These are phyloP conservation scores for Drosophila pruinosa DNA, from an alignment of 1,140 invertebrate genomes.

Conservation along the genomic window DNA sequence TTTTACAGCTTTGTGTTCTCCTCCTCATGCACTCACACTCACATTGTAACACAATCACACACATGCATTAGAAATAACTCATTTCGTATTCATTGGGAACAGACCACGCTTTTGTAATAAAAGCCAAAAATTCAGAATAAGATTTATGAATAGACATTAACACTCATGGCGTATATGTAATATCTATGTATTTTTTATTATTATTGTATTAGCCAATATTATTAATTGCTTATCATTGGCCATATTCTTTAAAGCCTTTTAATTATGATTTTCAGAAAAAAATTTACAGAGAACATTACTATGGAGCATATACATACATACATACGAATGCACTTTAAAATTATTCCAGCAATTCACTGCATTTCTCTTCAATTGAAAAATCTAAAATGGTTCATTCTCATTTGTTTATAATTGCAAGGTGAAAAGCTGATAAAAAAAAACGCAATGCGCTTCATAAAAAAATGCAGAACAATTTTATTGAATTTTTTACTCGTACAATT, in stretches of 20 bases:
- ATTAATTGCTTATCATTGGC: too few species aligned
- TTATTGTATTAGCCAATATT: not conserved
- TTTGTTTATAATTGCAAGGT: not conserved
- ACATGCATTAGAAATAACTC: constrained; percentile 19
- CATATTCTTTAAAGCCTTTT: too few species aligned
- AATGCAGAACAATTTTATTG: not conserved
- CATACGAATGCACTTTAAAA: too few species aligned
- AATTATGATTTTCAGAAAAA: too few species aligned
- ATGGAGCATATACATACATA: too few species aligned
- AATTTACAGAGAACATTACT: too few species aligned
- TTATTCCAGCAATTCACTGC: too few species aligned
- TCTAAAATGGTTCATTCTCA: too few species aligned
- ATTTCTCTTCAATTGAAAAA: not conserved
- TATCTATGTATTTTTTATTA: not conserved
- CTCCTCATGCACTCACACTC: not conserved
- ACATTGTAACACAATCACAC: not conserved
- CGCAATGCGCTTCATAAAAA: too few species aligned
- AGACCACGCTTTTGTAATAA: constrained; percentile 28
- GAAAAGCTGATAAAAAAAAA: not conserved
- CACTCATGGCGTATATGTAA: constrained; percentile 31
- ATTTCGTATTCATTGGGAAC: constrained; percentile 49
- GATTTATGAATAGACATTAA: constrained; percentile 41
- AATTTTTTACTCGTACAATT: not conserved
- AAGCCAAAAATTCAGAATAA: constrained; percentile 31
- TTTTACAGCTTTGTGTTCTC: constrained; percentile 48